Evolutionary conservation across 1,140 invertebrate genomes (phyloP), one percentile per base, ranked within the genome.

Genomic region (Leptoteleia sp.): DNA sequence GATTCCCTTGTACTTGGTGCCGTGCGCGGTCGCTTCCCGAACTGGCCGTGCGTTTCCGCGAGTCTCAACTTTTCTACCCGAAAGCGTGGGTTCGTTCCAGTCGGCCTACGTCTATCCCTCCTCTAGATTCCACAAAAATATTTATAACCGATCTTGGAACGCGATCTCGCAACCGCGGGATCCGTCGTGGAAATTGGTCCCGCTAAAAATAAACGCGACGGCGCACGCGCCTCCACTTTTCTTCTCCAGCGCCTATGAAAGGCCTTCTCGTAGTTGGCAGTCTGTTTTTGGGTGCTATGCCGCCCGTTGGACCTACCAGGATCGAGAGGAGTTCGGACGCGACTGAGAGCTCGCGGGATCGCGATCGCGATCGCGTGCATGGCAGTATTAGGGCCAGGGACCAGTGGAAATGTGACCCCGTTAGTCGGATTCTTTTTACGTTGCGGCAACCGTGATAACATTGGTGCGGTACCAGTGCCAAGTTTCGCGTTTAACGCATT

Each of bases 81-180:
- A 81, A 72, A 64, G 65, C 47, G 64, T 75, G 57, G 65, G 65
- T 55, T 62, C 16, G 19, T 55, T 78, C 67, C 71, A 78, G 75
- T 37, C 54, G 35, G 59, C 61, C 48, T 19, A 59, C 62, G 62
- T 50, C 6, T 52, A 54, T 40, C 68, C 72, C 80, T 78, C 80
- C 83, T 73, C 76, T 79, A 68, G 72, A 65, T 57, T 83, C 76
- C 77, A 84, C 82, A 86, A 85, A 88, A 88, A 89, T 88, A 89
- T 88, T 89, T 88, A 87, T 88, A 89, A 87, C 87, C 84, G 82
- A 85, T 86, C 84, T 82, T 68, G 72, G 77, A 83, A 79, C 70
- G 59, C 70, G 71, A 83, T 83, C 77, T 73, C 65, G 71, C 62
- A 68, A 50, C 12, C 22, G 13, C 67, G 43, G n/a, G n/a, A 29